Base-by-base conservation (phyloP, 2,888 invertebrate species). In the Lithophane semibrunnea region DNA sequence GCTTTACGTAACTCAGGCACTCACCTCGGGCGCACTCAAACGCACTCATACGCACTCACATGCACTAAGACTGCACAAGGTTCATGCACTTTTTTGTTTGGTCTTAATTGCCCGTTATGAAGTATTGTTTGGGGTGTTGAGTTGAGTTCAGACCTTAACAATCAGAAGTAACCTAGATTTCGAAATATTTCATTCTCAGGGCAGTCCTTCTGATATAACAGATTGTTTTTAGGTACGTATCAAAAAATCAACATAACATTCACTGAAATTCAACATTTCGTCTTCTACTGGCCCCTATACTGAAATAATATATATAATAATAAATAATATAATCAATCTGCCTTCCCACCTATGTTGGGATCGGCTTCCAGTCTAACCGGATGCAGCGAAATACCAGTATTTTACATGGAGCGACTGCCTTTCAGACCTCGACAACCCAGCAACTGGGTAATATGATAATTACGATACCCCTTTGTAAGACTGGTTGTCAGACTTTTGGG, bases 1-100 rank as follows among this genome's bases (percentile, higher is more conserved):
- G 85, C 83, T 89, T 89, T 90, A 88, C 90, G 91, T 90, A 89
- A 90, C 85, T 81, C 84, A 91, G 86, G 88, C 91, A 90, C 89
- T 90, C 91, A 90, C 90, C 90, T 91, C 88, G 64, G 58, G n/a
- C 47, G 73, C 84, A 79, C 84, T 82, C 75, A 71, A 47, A 81
- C 65, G 70, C 75, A 81, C 82, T 75, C 82, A 64, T 64, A 72
- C 52, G 61, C 72, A 73, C 77, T 75, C 68, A 79, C 58, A 73
- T 29, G 73, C 69, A 64, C 77, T 56, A 65, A 69, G 56, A 69
- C 49, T 67, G 61, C 67, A 68, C 58, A 60, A 66, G 67, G 84
- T 84, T 67, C 74, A 83, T 81, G 84, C 77, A 84, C 65, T 84
- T 74, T 73, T 80, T 64, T 84, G 81, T 78, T 81, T 73, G 72